Conservation (phyloP, 2,888 invertebrate genomes). For the Chaitophorus viminalis region DNA sequence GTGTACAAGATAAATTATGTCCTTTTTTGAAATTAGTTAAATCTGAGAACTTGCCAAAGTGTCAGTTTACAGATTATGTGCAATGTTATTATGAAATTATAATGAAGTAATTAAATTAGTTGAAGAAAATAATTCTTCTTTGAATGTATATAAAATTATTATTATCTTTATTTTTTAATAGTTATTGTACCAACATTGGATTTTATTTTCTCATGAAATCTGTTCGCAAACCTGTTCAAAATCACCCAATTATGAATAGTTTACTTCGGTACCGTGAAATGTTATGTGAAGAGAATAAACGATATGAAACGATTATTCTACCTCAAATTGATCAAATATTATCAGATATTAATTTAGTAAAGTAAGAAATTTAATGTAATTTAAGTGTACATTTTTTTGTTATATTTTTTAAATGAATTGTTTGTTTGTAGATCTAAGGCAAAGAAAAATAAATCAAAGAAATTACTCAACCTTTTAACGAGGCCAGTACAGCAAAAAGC, state of each 20-base stretch:
- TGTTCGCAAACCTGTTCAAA: slow-evolving; percentile 76
- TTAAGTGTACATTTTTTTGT: background rate
- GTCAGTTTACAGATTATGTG: slow-evolving; percentile 77
- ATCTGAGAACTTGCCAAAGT: slow-evolving; percentile 73
- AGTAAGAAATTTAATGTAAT: slow-evolving; percentile 18
- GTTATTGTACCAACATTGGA: slow-evolving; percentile 84
- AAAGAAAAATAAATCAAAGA: slow-evolving; percentile 37
- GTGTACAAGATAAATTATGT: slow-evolving; percentile 74
- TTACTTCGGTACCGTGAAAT: slow-evolving; percentile 83
- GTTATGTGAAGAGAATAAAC: slow-evolving; percentile 68
- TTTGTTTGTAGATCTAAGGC: background rate
- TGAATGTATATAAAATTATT: too few species aligned
- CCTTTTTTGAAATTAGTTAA: slow-evolving; percentile 77
- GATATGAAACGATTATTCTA: slow-evolving; percentile 62
- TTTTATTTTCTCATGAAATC: slow-evolving; percentile 88
- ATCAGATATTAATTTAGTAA: background rate
- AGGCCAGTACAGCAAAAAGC: slow-evolving; percentile 8
- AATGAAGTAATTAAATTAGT: slow-evolving; percentile 68
- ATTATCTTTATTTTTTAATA: too few species aligned
- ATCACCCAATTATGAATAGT: slow-evolving; percentile 90
- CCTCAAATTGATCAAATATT: slow-evolving; percentile 61
- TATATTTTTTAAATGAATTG: background rate
- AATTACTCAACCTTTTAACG: slow-evolving; percentile 36
- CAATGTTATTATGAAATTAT: slow-evolving; percentile 76
- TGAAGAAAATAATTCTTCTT: slow-evolving; percentile 6